phyloP scores from a whole-genome alignment of 2,797 vertebrate genomes.

The Bufotes viridis region DNA sequence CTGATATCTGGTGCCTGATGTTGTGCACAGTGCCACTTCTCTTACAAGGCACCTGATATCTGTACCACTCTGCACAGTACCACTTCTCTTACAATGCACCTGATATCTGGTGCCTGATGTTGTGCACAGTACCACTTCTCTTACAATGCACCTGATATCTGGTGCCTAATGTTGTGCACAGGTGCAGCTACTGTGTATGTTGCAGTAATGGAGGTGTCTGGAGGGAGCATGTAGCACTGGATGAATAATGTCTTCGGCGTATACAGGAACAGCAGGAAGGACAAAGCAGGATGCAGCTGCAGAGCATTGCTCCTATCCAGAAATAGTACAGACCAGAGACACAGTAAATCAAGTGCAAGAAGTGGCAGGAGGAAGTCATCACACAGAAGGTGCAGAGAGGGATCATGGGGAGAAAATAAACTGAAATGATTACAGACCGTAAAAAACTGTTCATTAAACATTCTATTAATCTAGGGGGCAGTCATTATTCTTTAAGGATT shows the following conservation, averaged over 20 bases:
- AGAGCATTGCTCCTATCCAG: not conserved
- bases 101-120: no score
- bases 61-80: not conserved
- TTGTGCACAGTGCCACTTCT: not conserved
- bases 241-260: not conserved
- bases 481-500: not conserved
- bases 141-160: no score
- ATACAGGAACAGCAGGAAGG: not conserved
- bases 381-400: constrained; percentile 8
- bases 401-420: not conserved
- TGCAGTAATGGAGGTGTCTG: not conserved
- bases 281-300: constrained; percentile 39
- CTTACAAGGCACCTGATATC: not conserved
- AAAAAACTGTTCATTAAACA: not conserved
- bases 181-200: not conserved
- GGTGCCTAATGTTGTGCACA: not conserved
- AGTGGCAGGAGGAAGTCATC: constrained; percentile 19
- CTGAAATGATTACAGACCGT: not conserved
- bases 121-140: not conserved
- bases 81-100: not conserved
- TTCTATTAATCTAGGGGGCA: not conserved
- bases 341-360: not conserved
- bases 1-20: no score
- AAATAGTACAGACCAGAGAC: not conserved
- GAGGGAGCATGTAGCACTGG: not conserved